phyloP scores from a whole-genome alignment of 1,140 invertebrate genomes.

The Drosophila micromelanica region DNA sequence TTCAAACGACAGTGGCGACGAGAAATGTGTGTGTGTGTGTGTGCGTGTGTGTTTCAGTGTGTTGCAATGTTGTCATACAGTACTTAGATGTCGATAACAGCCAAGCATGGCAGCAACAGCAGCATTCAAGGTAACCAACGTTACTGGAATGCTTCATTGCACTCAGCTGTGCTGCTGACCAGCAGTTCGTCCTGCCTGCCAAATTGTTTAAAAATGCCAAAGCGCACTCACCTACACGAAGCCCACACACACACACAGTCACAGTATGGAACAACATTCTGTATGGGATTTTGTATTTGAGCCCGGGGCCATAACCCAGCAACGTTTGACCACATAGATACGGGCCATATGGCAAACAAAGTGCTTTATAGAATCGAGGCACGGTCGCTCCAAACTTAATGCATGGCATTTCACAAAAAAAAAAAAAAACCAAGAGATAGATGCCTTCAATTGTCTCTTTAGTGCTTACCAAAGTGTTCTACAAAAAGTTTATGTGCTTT shows the following conservation, averaged over 20 bases:
- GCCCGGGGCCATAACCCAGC: constrained; percentile 24
- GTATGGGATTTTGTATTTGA: constrained; percentile 2
- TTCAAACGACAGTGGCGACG: not conserved
- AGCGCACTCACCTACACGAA: constrained; percentile 1
- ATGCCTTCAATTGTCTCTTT: not conserved
- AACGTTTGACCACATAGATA: constrained; percentile 32
- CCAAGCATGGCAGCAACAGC: not conserved
- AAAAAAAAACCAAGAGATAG: no score
- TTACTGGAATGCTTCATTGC: constrained; percentile 32
- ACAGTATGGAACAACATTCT: not conserved
- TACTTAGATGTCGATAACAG: constrained; percentile 34
- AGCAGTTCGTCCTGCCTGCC: constrained; percentile 22
- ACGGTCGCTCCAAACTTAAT: not conserved
- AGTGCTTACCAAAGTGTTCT: not conserved
- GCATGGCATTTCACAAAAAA: not conserved
- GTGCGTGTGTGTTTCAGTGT: not conserved
- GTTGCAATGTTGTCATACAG: constrained; percentile 14
- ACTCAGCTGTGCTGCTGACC: constrained; percentile 30
- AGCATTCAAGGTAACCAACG: not conserved
- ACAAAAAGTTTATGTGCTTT: not conserved
- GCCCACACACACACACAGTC: not conserved
- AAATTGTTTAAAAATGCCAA: constrained; percentile 27
- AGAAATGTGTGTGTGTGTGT: not conserved
- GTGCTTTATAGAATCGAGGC: not conserved
- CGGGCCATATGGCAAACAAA: constrained; percentile 11